Evolutionary conservation across 2,888 invertebrate species (phyloP).

Genomic region (Cantharis nigra): DNA sequence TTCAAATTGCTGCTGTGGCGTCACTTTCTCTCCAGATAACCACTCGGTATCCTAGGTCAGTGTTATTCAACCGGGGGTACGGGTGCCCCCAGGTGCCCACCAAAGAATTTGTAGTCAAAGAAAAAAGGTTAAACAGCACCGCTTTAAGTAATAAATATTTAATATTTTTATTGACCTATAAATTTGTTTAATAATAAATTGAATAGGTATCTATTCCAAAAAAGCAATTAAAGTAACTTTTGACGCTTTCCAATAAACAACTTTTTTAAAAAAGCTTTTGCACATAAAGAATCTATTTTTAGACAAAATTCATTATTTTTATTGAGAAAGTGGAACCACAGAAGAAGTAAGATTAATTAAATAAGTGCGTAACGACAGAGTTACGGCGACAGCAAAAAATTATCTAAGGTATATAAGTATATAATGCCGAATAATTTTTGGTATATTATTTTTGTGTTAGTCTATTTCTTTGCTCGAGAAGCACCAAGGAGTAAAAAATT

Average conservation of each 20-base stretch:
- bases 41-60: not conserved
- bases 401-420: constrained; percentile 6
- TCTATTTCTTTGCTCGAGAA: not conserved
- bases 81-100: not conserved
- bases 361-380: constrained; percentile 18
- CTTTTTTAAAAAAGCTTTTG: not conserved
- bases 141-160: not conserved
- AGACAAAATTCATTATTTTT: constrained; percentile 16
- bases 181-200: not conserved
- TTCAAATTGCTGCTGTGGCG: not conserved
- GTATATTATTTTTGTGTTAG: not conserved
- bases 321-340: constrained; percentile 3
- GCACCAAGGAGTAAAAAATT: not conserved
- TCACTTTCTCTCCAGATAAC: not conserved
- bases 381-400: constrained; percentile 15
- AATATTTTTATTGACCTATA: not conserved
- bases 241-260: not conserved
- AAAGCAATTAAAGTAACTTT: not conserved
- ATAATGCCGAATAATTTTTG: not conserved
- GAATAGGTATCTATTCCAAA: not conserved
- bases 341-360: constrained; percentile 16
- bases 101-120: not conserved
- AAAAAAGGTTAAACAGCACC: not conserved
- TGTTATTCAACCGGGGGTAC: not conserved
- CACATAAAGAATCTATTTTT: constrained; percentile 11